Conservation (phyloP, 2,797 vertebrate species). For the Cygnus olor region DNA sequence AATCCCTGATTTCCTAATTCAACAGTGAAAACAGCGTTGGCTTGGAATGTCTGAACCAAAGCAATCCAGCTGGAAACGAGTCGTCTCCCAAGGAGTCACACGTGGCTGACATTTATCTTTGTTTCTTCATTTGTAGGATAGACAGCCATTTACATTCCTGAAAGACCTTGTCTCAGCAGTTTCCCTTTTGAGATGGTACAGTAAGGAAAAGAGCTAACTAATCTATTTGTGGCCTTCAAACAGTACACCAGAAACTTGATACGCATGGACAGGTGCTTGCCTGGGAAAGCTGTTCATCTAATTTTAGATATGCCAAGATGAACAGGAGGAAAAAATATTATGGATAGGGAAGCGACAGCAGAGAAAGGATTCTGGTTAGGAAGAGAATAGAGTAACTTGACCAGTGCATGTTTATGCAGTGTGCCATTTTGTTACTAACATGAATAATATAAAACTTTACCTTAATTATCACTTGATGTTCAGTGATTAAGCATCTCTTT, state of each 20-base stretch:
- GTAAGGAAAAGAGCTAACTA: neutral
- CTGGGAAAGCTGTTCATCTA: neutral
- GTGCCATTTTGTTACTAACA: neutral
- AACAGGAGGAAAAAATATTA: neutral
- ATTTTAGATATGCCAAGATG: neutral
- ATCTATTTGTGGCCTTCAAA: neutral
- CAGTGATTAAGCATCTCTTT: neutral
- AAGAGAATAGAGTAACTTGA: neutral
- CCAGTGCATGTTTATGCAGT: neutral
- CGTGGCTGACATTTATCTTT: neutral
- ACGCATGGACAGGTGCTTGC: neutral
- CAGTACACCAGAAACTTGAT: neutral
- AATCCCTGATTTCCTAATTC: neutral
- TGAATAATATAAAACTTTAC: neutral
- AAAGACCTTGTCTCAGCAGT: conserved; percentile 17
- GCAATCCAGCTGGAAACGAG: neutral
- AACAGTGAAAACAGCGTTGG: neutral
- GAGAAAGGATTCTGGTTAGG: neutral
- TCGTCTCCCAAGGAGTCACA: neutral
- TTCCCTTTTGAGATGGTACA: neutral
- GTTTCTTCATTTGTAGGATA: neutral
- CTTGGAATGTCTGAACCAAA: neutral
- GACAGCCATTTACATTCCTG: neutral
- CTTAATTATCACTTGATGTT: neutral
- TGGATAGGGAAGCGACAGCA: neutral